phyloP scores from a whole-genome alignment of 2,797 vertebrate species.

The Poecilia picta region DNA sequence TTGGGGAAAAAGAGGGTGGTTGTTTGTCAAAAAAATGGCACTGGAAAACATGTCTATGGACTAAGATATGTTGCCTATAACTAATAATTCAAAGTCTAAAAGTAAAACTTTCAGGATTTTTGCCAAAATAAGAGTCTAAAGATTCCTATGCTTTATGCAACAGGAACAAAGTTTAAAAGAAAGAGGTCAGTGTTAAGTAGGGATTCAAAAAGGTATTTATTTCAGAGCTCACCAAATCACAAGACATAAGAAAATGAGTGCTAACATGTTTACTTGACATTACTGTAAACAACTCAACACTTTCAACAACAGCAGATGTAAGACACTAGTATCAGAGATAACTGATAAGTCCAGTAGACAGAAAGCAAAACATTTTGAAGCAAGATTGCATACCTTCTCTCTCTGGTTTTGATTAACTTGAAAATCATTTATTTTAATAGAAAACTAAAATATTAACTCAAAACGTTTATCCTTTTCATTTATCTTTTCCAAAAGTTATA shows the following conservation, averaged over 20 bases:
- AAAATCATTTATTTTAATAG: neutral
- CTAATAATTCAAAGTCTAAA: constrained; percentile 55
- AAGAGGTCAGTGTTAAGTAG: constrained; percentile 78
- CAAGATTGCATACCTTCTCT: neutral
- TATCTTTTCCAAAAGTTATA: neutral
- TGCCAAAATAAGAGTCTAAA: constrained; percentile 84
- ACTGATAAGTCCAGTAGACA: constrained; percentile 11
- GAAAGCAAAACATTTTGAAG: neutral
- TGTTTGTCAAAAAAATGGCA: constrained; percentile 22
- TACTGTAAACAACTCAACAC: constrained; percentile 12
- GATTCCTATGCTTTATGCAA: constrained; percentile 80
- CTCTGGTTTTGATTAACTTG: neutral
- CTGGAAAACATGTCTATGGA: constrained; percentile 18
- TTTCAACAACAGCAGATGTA: neutral
- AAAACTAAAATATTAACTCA: neutral
- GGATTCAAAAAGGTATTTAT: constrained; percentile 85
- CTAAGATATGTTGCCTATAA: constrained; percentile 25
- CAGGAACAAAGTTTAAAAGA: constrained; percentile 88
- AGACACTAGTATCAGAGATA: neutral
- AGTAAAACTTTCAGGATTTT: constrained; percentile 69
- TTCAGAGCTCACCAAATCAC: constrained; percentile 74
- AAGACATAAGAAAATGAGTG: constrained; percentile 48
- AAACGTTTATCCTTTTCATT: neutral
- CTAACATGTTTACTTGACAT: constrained; percentile 52
- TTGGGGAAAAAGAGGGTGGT: constrained; percentile 33